Evolutionary conservation across 2,888 invertebrate species (phyloP).

Genomic region (Polyploca ridens): DNA sequence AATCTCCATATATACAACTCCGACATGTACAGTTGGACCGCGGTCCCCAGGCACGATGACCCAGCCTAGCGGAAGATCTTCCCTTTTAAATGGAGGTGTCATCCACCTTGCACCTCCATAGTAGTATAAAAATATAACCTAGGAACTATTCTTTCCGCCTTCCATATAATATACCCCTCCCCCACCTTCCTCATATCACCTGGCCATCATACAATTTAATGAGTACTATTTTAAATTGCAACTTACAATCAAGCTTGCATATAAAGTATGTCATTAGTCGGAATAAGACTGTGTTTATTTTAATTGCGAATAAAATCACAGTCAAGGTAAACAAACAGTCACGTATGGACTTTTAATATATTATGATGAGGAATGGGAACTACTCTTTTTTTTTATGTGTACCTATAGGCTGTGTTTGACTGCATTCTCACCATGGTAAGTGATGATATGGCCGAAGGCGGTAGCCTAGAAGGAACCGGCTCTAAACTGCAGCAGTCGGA

Average conservation of each 20-base stretch:
- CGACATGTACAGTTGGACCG: too few species aligned
- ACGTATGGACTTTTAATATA: neutral
- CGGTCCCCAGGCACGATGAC: too few species aligned
- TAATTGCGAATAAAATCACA: constrained; percentile 1
- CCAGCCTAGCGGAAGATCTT: too few species aligned
- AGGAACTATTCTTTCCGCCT: neutral
- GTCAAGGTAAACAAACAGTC: neutral
- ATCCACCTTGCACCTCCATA: too few species aligned
- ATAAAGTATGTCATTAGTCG: neutral
- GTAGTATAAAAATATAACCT: neutral
- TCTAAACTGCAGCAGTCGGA: too few species aligned
- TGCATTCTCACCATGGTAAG: too few species aligned
- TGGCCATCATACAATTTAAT: constrained; percentile 7
- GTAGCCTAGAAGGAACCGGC: too few species aligned
- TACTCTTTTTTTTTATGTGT: too few species aligned
- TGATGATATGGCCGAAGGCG: too few species aligned
- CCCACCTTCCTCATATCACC: neutral
- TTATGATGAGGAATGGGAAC: neutral
- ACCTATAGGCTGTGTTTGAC: too few species aligned
- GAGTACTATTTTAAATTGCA: constrained; percentile 5
- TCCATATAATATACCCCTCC: neutral
- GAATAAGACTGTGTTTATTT: neutral
- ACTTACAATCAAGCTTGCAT: neutral
- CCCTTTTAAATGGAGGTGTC: too few species aligned
- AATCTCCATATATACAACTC: too few species aligned